Percentiles rank a stretch among this genome's conserved stretches.
Evolutionary conservation across 2,888 invertebrate species (phyloP).

Genomic region (Amiota communis): DNA sequence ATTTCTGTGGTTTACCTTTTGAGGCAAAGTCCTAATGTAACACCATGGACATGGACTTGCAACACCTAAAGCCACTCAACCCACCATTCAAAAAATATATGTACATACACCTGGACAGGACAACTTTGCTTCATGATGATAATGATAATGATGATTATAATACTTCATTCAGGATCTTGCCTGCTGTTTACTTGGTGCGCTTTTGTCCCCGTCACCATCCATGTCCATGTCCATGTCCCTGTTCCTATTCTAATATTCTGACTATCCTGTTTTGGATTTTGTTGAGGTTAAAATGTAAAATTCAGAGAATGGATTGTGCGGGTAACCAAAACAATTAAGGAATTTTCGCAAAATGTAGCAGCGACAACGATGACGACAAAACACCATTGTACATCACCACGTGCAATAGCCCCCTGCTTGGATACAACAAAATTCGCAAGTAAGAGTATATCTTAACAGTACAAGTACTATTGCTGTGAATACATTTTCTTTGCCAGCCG

Average conservation of each 20-base stretch:
- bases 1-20: constrained; percentile 70
- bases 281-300: constrained; percentile 66
- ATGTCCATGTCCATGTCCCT: constrained; percentile 49
- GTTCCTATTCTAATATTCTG: not conserved
- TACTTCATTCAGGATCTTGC: not conserved
- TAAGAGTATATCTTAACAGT: too few species aligned
- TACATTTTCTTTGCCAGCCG: constrained; percentile 44
- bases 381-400: constrained; percentile 20
- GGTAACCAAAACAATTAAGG: constrained; percentile 73
- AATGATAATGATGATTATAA: not conserved
- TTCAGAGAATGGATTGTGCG: constrained; percentile 71
- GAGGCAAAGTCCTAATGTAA: constrained; percentile 40
- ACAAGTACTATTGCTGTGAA: constrained; percentile 55
- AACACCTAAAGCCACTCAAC: not conserved
- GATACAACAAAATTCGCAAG: constrained; percentile 19
- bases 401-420: not conserved
- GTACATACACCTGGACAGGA: not conserved
- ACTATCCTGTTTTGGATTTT: constrained; percentile 52
- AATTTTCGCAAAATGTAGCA: constrained; percentile 52
- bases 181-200: not conserved
- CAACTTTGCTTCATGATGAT: not conserved
- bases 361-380: not conserved
- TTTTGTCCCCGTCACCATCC: constrained; percentile 4
- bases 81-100: not conserved
- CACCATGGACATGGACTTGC: not conserved